Evolutionary conservation across 2,797 vertebrate genomes (phyloP).

Genomic region (Caiman crocodilus): DNA sequence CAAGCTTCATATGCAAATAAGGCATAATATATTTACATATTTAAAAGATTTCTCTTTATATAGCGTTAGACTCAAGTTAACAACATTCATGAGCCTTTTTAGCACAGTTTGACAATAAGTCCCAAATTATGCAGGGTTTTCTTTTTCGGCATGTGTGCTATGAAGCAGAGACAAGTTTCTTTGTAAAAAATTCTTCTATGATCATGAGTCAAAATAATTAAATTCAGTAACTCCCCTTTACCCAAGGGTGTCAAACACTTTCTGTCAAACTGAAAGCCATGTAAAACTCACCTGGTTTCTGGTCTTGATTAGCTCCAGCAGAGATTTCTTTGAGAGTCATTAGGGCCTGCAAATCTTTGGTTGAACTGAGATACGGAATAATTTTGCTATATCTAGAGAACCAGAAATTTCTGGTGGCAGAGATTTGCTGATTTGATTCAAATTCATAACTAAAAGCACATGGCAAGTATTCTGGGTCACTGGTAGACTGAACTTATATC

Average conservation of each 20-base stretch:
- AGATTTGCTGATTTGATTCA: conserved; percentile 37
- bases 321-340: conserved; percentile 5
- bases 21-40: background rate
- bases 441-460: conserved; percentile 30
- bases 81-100: background rate
- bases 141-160: background rate
- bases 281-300: conserved; percentile 6
- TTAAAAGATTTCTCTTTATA: background rate
- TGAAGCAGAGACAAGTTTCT: background rate
- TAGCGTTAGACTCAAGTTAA: background rate
- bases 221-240: background rate
- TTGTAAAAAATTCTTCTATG: background rate
- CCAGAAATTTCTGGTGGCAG: conserved; percentile 28
- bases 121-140: accelerated
- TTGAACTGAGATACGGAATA: conserved; percentile 31
- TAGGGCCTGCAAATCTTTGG: conserved; percentile 5
- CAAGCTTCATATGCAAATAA: background rate
- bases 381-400: conserved; percentile 38
- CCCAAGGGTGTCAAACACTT: background rate
- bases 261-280: background rate
- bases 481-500: background rate
- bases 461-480: background rate
- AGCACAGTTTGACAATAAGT: background rate
- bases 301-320: background rate
- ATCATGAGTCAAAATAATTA: background rate